phyloP scores from a whole-genome alignment of 2,113 vertebrate species.

The Hypanus sabinus region DNA sequence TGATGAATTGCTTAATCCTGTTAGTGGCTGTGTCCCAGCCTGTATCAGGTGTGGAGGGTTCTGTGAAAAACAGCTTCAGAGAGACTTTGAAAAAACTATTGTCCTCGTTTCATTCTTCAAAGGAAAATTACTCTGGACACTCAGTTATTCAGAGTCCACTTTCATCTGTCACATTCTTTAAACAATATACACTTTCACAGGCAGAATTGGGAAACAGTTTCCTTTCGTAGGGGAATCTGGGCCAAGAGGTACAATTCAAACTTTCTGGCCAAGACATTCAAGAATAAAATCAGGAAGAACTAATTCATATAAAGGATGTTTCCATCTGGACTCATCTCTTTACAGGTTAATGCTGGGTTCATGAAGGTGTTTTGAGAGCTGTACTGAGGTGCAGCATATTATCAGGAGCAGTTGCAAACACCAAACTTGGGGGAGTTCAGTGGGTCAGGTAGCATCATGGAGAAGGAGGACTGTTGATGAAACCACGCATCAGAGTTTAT shows the following conservation, averaged over 20 bases:
- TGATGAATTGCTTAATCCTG: constrained; percentile 3
- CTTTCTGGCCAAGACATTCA: background rate
- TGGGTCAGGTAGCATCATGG: too few relatives aligned
- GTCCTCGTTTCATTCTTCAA: background rate
- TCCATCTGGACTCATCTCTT: background rate
- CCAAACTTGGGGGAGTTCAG: too few relatives aligned
- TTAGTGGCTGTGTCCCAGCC: background rate
- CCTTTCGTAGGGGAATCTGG: background rate
- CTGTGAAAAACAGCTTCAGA: background rate
- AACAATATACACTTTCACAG: background rate
- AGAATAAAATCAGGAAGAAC: background rate
- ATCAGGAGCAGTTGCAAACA: too few relatives aligned
- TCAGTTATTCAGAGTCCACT: background rate
- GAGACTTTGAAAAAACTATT: background rate
- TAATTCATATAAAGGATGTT: background rate
- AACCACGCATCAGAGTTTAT: too few relatives aligned
- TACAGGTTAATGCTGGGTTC: background rate
- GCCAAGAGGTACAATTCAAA: constrained; percentile 1
- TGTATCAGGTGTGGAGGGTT: background rate
- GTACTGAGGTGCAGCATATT: too few relatives aligned
- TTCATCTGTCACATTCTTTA: background rate
- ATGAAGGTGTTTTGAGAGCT: too few relatives aligned
- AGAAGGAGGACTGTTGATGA: too few relatives aligned
- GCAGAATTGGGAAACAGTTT: background rate
- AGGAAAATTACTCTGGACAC: background rate